phyloP scores from a whole-genome alignment of 2,888 invertebrate species.

The Clostera curtula region DNA sequence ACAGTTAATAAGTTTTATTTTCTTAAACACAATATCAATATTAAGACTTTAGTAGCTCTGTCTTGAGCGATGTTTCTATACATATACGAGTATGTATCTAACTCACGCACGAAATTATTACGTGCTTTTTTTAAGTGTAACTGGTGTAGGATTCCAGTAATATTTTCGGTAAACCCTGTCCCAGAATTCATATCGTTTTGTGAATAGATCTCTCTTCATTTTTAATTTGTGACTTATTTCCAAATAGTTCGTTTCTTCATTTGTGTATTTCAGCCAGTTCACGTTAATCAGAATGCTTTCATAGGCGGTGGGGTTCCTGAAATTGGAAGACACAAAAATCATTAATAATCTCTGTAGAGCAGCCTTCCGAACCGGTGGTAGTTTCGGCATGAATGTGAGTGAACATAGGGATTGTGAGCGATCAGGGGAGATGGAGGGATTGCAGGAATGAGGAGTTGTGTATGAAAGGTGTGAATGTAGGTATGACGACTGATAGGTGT shows the following conservation, averaged over 20 bases:
- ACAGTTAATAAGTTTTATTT: too few relatives aligned
- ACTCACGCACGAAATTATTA: neutral
- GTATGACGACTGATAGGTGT: too few relatives aligned
- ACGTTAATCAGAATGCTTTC: constrained; percentile 42
- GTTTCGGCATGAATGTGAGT: too few relatives aligned
- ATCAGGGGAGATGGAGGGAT: too few relatives aligned
- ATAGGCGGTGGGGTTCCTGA: constrained; percentile 55
- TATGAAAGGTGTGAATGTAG: too few relatives aligned
- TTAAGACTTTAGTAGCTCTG: too few relatives aligned
- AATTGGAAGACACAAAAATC: constrained; percentile 16
- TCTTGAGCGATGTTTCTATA: too few relatives aligned
- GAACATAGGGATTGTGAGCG: too few relatives aligned
- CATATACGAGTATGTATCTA: constrained; percentile 1
- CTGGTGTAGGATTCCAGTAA: constrained; percentile 46
- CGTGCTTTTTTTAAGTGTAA: neutral
- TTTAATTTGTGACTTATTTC: constrained; percentile 40
- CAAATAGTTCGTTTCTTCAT: constrained; percentile 41
- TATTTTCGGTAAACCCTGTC: constrained; percentile 46
- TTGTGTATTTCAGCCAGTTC: constrained; percentile 49
- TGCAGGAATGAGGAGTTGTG: too few relatives aligned
- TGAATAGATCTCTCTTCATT: constrained; percentile 40
- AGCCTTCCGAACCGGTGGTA: too few relatives aligned
- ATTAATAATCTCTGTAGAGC: constrained; percentile 1
- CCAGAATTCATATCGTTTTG: constrained; percentile 47
- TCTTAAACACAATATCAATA: too few relatives aligned